Base-by-base conservation (phyloP, 2,113 vertebrate species). In the Lipophrys pholis region DNA sequence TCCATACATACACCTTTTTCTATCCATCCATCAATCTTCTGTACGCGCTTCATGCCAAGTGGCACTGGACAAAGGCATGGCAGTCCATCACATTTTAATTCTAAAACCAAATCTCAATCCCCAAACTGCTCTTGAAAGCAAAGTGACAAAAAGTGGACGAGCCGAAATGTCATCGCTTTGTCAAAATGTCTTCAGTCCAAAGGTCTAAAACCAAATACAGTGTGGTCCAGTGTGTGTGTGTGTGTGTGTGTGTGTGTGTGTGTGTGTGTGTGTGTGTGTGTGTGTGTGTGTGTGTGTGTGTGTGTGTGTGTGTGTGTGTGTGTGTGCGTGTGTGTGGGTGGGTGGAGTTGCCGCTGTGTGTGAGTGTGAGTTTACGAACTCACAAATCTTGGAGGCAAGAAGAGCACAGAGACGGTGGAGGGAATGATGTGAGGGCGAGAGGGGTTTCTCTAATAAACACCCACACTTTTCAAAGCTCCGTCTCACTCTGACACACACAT, bases 391-490 rank as follows among this genome's bases (percentile, higher is more conserved):
- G 73, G 69, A 74, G 82, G 81, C 67, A 62, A 66, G 60, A 78
- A 43, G 68, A 69, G 43, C 49, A 51, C 42, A 16, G 67, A 81
- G 51, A 45, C 64, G 38, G 54, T 11, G 43, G 80, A 73, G 68
- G 69, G 65, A 84, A 75, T 6, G 48, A 76, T 8, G 81, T 39
- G 76, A 78, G 85, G 89, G 88, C 55, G 83, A 81, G 81, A 82
- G 87, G 87, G 90, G 84, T 89, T 92, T 85, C 85, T 87, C 89
- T 69, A 88, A 90, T 84, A 82, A 80, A 79, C 88, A 80, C 86
- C 82, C 89, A 86, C 87, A 74, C 77, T 30, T 75, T 85, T 78
- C 67, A 73, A 80, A 67, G 49, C 75, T 67, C 76, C 67, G 43
- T 64, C 66, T 84, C 69, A 48, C 69, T 81, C 65, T 70, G 71